Evolutionary conservation across 2,797 vertebrate genomes (phyloP).

Genomic region (Orestias chungarensis): DNA sequence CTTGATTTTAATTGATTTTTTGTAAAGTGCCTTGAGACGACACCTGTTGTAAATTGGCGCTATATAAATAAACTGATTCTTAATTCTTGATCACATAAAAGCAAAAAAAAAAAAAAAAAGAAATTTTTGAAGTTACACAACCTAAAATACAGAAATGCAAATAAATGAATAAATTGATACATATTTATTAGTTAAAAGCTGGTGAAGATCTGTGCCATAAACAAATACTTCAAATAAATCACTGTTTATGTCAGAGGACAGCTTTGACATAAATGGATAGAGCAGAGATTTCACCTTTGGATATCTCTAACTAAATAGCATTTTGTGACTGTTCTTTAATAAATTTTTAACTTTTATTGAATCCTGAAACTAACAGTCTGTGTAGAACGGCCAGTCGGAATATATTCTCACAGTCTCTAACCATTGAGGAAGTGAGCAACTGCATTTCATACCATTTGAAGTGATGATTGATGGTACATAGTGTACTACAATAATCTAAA

Average conservation of each 20-base stretch:
- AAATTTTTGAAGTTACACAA: too few relatives aligned
- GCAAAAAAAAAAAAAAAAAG: too few relatives aligned
- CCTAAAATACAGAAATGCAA: background rate
- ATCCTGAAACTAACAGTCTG: background rate
- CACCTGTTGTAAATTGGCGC: too few relatives aligned
- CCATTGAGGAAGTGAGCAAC: background rate
- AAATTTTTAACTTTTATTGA: background rate
- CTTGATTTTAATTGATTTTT: too few relatives aligned
- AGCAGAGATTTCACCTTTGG: background rate
- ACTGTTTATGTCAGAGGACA: background rate
- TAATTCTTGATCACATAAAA: too few relatives aligned
- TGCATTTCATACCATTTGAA: background rate
- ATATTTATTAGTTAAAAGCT: background rate
- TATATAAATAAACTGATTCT: too few relatives aligned
- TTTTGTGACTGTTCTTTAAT: background rate
- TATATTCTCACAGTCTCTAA: background rate
- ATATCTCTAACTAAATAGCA: background rate
- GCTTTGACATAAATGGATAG: background rate
- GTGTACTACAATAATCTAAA: background rate
- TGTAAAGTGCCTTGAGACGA: too few relatives aligned
- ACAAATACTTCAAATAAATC: background rate
- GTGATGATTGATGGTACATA: background rate
- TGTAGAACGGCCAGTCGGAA: background rate
- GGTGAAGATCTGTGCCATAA: background rate
- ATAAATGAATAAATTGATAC: background rate